These are phyloP conservation scores for Cryptoblepharus egeriae DNA, from an alignment of 2,797 vertebrate species.

Conservation along the genomic window DNA sequence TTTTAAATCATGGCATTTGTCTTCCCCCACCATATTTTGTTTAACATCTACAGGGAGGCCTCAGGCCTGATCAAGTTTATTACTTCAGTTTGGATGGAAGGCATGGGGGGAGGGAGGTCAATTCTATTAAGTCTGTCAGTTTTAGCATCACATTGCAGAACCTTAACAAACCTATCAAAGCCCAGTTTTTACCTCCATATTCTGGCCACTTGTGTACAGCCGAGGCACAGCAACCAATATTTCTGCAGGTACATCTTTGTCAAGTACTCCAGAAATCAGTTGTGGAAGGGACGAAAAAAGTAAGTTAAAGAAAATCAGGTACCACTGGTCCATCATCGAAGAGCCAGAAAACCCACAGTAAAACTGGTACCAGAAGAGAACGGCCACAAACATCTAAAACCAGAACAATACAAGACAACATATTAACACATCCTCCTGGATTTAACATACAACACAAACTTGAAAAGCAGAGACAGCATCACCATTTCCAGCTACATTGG, in stretches of 20 bases:
- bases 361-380: constrained; percentile 99
- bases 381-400: constrained; percentile 94
- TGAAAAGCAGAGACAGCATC: not conserved
- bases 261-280: constrained; percentile 94
- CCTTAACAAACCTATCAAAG: not conserved
- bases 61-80: not conserved
- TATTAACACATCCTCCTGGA: not conserved
- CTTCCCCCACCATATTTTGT: too few species aligned
- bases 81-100: not conserved
- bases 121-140: not conserved
- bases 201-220: constrained; percentile 93
- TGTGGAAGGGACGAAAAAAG: constrained; percentile 98
- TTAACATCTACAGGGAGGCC: too few species aligned
- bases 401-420: constrained; percentile 38
- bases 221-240: constrained; percentile 88
- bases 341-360: constrained; percentile 98
- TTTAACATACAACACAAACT: not conserved
- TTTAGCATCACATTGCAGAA: not conserved
- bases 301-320: constrained; percentile 98
- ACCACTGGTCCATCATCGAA: constrained; percentile 98
- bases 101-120: not conserved
- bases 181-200: constrained; percentile 86
- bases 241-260: constrained; percentile 90
- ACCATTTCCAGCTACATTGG: not conserved
- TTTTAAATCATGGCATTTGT: too few species aligned